Conservation (phyloP, 2,797 vertebrate genomes). For the Anableps anableps region DNA sequence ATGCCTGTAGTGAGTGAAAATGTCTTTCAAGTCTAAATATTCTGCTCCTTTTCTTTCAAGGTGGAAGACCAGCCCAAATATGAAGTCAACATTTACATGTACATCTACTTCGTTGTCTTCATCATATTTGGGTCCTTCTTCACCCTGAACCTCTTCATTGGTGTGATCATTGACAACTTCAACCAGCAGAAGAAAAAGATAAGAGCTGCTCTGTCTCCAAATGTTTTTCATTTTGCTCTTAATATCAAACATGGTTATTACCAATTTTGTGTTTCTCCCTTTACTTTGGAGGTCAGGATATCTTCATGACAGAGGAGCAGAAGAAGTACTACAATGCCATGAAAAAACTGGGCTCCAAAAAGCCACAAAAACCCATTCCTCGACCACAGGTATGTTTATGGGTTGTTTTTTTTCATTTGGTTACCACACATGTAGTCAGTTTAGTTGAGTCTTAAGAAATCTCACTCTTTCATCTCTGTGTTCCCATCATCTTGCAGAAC, state of each 20-base stretch:
- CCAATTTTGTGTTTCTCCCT: constrained; percentile 76
- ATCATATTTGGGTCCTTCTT: constrained; percentile 99
- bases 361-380: constrained; percentile 98
- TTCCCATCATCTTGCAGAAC: constrained; percentile 81
- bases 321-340: constrained; percentile 99
- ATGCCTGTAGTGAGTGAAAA: constrained; percentile 6
- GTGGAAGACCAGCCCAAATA: constrained; percentile 92
- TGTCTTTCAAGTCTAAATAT: constrained; percentile 2
- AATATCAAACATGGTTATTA: constrained; percentile 80
- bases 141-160: constrained; percentile 98
- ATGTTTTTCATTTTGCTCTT: constrained; percentile 8
- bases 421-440: background rate
- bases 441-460: constrained; percentile 1
- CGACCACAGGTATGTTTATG: constrained; percentile 87
- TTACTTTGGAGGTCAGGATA: constrained; percentile 99
- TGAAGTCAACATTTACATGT: constrained; percentile 99
- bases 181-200: constrained; percentile 99
- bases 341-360: constrained; percentile 99
- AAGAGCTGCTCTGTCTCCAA: constrained; percentile 74
- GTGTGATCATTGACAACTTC: constrained; percentile 99
- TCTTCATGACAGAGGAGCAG: constrained; percentile 99
- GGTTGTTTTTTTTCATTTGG: background rate
- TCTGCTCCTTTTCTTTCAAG: constrained; percentile 54
- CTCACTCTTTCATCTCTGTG: constrained; percentile 5
- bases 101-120: constrained; percentile 99